Conservation (phyloP, 37 sponge, comb jelly and placozoan genomes). For the Geodia barretti region DNA sequence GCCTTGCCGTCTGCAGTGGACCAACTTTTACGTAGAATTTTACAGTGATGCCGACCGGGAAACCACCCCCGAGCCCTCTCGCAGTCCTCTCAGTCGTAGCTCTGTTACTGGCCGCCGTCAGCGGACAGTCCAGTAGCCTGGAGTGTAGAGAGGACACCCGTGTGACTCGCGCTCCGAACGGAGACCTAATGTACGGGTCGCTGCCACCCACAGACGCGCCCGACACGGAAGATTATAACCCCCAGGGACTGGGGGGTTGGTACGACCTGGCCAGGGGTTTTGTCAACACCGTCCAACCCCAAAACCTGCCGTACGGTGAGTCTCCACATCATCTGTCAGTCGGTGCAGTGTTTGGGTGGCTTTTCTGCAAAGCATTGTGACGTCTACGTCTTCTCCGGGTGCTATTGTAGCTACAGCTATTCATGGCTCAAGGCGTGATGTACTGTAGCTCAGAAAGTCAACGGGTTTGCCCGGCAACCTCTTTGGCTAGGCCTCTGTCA, state of each 20-base stretch:
- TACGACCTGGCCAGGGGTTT: conserved; percentile 38
- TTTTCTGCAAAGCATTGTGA: background rate
- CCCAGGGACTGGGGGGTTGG: conserved; percentile 53
- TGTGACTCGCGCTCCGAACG: conserved; percentile 12
- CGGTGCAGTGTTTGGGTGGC: background rate
- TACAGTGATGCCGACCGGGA: too few relatives aligned
- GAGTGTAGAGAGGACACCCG: background rate
- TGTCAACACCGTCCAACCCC: conserved; percentile 42
- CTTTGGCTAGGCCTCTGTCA: too few relatives aligned
- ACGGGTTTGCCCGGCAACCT: too few relatives aligned
- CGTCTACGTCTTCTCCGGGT: background rate
- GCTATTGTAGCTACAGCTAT: background rate
- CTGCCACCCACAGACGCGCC: conserved; percentile 2
- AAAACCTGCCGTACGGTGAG: conserved; percentile 59
- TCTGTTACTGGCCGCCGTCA: background rate
- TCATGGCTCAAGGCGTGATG: background rate
- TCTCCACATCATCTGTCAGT: background rate
- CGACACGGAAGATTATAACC: conserved; percentile 12
- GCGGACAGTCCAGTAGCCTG: too few relatives aligned
- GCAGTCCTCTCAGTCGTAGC: too few relatives aligned
- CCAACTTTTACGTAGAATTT: too few relatives aligned
- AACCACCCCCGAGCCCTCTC: too few relatives aligned
- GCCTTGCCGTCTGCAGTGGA: too few relatives aligned
- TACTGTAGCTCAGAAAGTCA: too few relatives aligned
- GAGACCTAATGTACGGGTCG: conserved; percentile 3